Evolutionary conservation across 2,888 invertebrate species (phyloP), one percentile per base, ranked within the genome.

Genomic region (Punctoribates punctum): DNA sequence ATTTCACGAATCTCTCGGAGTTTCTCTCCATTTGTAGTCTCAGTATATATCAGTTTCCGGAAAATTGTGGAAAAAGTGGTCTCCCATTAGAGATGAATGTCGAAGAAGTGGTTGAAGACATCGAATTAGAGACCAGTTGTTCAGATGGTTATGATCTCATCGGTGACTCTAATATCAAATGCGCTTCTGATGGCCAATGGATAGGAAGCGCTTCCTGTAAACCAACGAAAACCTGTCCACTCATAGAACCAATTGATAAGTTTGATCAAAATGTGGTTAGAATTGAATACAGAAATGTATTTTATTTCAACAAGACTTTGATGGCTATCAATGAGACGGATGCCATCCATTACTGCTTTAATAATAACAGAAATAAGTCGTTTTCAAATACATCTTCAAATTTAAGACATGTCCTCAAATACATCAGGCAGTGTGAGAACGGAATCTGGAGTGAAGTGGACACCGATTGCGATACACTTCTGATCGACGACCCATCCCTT

Each of bases 51-150:
- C 27, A 25, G n/a, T 65, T 65, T 29, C 65, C 65, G 5, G 4
- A 29, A 29, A 15, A 29, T 11, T 65, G 65, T 65, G 65, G 65
- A 65, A 27, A n/a, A 65, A 65, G 27, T 27, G 65, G 15, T 65
- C 6, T 34, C 5, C 15, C 65, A 1, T 5, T 65, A n/a, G 29
- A 27, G 29, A 29, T 34, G 5, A 29, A 20, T 15, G 15, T 65
- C 25, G 65, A 65, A 29, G n/a, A 11, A 65, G 29, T 65, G 17
- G 15, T 5, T 29, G 9, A 27, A 29, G 27, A 11, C 6, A 9
- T 29, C 11, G 65, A 65, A 29, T 65, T 65, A 25, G 65, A 65
- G 34, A 29, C 65, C 65, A 65, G 29, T 29, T 65, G 65, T 65
- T 11, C 20, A 3, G 65, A 65, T 9, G 65, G 65, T 17, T 65